Evolutionary conservation across 2,113 vertebrate species (phyloP), one percentile per base, ranked within the genome.

Genomic region (Cavia aperea): DNA sequence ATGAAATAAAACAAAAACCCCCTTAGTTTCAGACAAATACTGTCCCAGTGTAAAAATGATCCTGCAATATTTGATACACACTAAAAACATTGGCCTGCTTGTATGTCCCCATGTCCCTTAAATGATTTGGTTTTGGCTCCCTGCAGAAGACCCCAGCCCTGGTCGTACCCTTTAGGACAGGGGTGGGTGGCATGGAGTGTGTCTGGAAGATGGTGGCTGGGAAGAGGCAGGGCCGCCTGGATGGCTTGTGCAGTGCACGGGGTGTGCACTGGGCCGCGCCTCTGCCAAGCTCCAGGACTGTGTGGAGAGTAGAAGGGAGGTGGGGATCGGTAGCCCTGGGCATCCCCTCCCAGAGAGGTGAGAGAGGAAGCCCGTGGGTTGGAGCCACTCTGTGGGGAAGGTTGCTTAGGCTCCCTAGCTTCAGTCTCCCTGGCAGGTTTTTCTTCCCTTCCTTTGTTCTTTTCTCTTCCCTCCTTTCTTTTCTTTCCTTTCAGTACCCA

Each of bases 221-320:
- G 1, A 7, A 14, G 54, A 70, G 43, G 19, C 29, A 3, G 81
- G 33, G 39, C 6, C 3, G 0, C 43, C 14, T 33, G 29, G 36
- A n/a, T 0, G 3, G 87, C 72, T 14, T 33, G 43, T 15, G 1
- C 19, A 3, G 58, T 10, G 10, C 1, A 0, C 13, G 24, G 24
- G 36, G 46, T 24, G 0, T 14, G 13, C 14, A 33, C 62, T 4
- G 15, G 11, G 51, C 18, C 24, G 23, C 8, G 24, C 24, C 62
- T 63, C 24, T 63, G 24, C 62, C 23, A 68, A 11, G 21, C 33
- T 51, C 56, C 2, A n/a, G 12, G 12, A 2, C 0, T 3, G 4
- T 75, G 62, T 18, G 23, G 13, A 23, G 39, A 68, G 11, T 12
- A 18, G 1, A 29, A 56, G 14, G 73, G 43, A 9, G 14, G 73